phyloP scores from a whole-genome alignment of 2,888 invertebrate species.

The Parnassius orleans region DNA sequence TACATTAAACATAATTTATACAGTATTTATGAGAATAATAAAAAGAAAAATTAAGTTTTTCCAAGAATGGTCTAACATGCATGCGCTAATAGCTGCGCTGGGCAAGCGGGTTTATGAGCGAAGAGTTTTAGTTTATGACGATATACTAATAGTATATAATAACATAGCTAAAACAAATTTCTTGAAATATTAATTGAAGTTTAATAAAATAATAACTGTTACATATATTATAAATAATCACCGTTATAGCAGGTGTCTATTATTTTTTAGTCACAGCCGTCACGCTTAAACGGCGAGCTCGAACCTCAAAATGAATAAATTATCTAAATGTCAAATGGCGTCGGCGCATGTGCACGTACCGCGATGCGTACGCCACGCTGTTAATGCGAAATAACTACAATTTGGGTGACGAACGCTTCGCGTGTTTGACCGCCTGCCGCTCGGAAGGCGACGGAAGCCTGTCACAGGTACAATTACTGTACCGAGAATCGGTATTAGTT shows the following conservation, averaged over 20 bases:
- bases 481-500: conserved; percentile 80
- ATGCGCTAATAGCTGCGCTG: no score
- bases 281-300: conserved; percentile 29
- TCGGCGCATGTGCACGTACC: conserved; percentile 64
- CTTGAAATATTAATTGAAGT: conserved; percentile 1
- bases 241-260: conserved; percentile 18
- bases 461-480: conserved; percentile 78
- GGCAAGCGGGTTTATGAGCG: no score
- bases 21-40: no score
- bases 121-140: no score
- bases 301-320: conserved; percentile 36
- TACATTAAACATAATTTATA: no score
- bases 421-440: conserved; percentile 62
- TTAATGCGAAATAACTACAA: conserved; percentile 77
- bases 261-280: conserved; percentile 25
- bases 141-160: no score
- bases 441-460: conserved; percentile 77
- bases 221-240: conserved; percentile 3
- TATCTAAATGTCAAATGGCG: conserved; percentile 64
- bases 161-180: background rate
- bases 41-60: no score
- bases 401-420: conserved; percentile 66
- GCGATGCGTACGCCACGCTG: conserved; percentile 58
- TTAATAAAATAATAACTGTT: conserved; percentile 1
- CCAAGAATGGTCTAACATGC: no score